Evolutionary conservation across 2,113 vertebrate species (phyloP), one percentile per base, ranked within the genome.

Genomic region (Myrmophylax atrothorax): DNA sequence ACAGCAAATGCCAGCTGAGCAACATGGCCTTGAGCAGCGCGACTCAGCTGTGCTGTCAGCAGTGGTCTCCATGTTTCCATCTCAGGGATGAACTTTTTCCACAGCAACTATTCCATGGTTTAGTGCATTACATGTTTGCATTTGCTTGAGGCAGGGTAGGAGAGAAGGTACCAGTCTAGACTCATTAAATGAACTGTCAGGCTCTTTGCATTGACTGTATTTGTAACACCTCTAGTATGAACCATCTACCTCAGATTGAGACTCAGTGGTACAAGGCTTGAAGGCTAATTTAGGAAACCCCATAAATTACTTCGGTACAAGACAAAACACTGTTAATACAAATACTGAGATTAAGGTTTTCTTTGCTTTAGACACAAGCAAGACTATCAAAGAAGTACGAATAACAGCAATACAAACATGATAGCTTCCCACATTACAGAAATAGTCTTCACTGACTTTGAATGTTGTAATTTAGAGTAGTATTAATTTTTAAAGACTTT

Each of bases 11-110:
- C 42, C 52, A 42, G 42, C 10, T 4, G 8, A 87, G 60, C 55
- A 50, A 33, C 56, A 33, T 0, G 7, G 69, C 56, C 69, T 22
- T 29, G 22, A 73, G 18, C 66, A 84, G 60, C 0, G 0, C 3
- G 1, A 37, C 56, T 47, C 40, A 62, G 69, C 25, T 75, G 50
- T 33, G 60, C 35, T 40, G 29, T 28, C 64, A 55, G n/a, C 66
- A 70, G 69, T 9, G 2, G 4, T 28, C 28, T 74, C 46, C 3
- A 1, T 23, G 22, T 5, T 84, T 55, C 56, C 28, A 81, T 59
- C 37, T 8, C 1, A 63, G 56, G n/a, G 25, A 81, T 24, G 49
- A 85, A 42, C 33, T 63, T 0, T 0, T 68, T 68, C 40, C 67
- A 68, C 50, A 25, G 31, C 0, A 3, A 87, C 38, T 78, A 6